Evolutionary conservation across 2,797 vertebrate genomes (phyloP).

Genomic region (Falco rusticolus): DNA sequence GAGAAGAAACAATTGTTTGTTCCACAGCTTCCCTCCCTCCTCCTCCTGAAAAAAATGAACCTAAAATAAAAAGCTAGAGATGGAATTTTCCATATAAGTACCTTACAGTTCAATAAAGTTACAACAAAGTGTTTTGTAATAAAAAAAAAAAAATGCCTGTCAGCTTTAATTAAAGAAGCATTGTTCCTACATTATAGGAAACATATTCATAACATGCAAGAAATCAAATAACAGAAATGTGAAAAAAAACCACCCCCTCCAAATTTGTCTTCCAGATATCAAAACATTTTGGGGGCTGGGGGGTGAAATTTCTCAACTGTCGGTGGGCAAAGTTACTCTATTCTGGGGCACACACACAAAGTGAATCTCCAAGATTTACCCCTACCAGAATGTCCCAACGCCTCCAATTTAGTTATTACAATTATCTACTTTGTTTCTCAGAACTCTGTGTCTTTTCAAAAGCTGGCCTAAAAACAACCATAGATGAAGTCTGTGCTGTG

Average conservation of each 20-base stretch:
- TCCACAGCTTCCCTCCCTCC: background rate
- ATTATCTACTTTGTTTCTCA: background rate
- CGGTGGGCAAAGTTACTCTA: background rate
- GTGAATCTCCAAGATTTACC: background rate
- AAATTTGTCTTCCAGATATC: background rate
- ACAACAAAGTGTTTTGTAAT: background rate
- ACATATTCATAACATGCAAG: background rate
- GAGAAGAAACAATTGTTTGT: conserved; percentile 15
- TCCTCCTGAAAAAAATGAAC: background rate
- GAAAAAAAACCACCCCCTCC: background rate
- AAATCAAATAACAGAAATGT: background rate
- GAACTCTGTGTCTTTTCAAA: background rate
- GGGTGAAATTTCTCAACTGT: background rate
- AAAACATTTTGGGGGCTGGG: background rate
- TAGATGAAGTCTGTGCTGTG: background rate
- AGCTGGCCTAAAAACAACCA: background rate
- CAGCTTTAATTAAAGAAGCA: background rate
- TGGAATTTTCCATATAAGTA: background rate
- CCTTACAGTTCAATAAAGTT: background rate
- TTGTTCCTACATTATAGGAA: background rate
- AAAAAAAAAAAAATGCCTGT: background rate
- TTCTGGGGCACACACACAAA: accelerated
- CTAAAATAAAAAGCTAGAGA: background rate
- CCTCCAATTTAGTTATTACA: background rate
- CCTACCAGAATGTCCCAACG: background rate